Base-by-base conservation (phyloP, 2,113 vertebrate species). In the Collichthys lucidus region DNA sequence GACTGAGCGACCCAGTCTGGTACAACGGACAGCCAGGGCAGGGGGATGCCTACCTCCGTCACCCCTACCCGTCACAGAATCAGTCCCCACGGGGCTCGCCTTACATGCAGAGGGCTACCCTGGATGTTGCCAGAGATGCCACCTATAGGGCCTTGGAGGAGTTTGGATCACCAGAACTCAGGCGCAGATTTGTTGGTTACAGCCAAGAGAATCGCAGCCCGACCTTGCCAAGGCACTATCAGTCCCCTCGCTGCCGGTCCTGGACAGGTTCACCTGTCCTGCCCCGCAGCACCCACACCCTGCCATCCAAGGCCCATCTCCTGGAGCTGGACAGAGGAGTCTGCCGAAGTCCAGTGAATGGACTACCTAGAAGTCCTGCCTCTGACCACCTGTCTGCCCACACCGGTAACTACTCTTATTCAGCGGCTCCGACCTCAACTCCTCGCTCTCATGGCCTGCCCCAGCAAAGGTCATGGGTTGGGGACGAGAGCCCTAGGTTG, bases 131-230 rank as follows among this genome's bases (percentile, higher is more conserved):
- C 62, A 88, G 77, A 81, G 92, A 92, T 52, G 89, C 94, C 63
- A 91, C 93, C 49, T 49, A 57, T 52, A 79, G 85, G 55, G 91
- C 94, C 19, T 66, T 93, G 60, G 88, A 94, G 44, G 93, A 95
- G 47, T 94, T 95, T 67, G 93, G 94, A 50, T 94, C 94, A 1
- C 94, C 94, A 7, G 88, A 93, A 42, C 73, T 94, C 0, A 83
- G 73, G n/a, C 87, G 74, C 4, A 77, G 76, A 53, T 81, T 90
- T 61, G 80, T 56, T 8, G 80, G 66, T 40, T 74, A 82, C 17
- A 26, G 11, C 15, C 29, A 70, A 31, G 84, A 90, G 12, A 74
- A 29, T 64, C 29, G 7, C 59, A 82, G 85, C 65, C 92, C 79
- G 1, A 87, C 78, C 52, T 29, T 82, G 10, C 80, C 86, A 1